phyloP scores from a whole-genome alignment of 2,888 invertebrate species.

The Phengaris arion region DNA sequence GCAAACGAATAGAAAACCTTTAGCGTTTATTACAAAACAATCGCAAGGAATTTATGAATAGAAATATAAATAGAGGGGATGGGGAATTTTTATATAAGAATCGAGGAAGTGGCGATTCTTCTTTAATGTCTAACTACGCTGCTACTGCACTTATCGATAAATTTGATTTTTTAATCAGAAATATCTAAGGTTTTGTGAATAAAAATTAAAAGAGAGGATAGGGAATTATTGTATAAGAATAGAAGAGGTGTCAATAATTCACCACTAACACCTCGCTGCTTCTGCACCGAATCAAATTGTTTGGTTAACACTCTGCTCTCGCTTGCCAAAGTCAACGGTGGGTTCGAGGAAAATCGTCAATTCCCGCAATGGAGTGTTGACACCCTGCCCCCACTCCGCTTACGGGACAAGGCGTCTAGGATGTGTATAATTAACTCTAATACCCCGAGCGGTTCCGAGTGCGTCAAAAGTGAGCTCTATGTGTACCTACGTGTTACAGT shows the following conservation, averaged over 20 bases:
- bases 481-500: slow-evolving; percentile 28
- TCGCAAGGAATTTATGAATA: background rate
- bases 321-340: slow-evolving; percentile 31
- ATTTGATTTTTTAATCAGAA: background rate
- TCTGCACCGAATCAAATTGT: background rate
- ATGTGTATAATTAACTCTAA: slow-evolving; percentile 41
- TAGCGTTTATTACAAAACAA: background rate
- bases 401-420: slow-evolving; percentile 41
- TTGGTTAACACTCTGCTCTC: background rate
- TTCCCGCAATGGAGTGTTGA: slow-evolving; percentile 35
- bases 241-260: background rate
- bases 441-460: slow-evolving; percentile 42
- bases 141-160: background rate
- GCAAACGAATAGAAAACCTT: background rate
- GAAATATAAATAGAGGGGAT: background rate
- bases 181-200: background rate
- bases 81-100: background rate
- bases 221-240: background rate
- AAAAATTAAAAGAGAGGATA: background rate
- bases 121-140: background rate
- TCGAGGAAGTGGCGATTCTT: background rate
- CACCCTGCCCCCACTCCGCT: slow-evolving; percentile 44
- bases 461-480: slow-evolving; percentile 36
- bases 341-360: slow-evolving; percentile 36
- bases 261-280: background rate